Percentiles rank a stretch among this genome's conserved stretches.
Evolutionary conservation across 1,140 invertebrate species (phyloP).

Genomic region (Physella acuta): DNA sequence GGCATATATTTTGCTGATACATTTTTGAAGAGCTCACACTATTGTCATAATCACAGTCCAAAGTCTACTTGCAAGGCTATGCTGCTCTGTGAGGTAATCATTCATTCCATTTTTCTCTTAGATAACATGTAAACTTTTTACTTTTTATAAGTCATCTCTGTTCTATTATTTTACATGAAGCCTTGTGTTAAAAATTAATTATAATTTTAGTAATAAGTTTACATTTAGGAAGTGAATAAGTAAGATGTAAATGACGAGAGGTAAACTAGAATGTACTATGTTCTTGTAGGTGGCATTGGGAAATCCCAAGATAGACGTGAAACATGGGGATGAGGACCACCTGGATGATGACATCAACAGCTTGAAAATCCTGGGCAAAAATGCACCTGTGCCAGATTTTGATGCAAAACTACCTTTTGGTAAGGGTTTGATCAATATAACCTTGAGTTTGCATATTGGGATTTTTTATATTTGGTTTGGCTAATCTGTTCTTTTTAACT

Average conservation of each 20-base stretch:
- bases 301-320: slow-evolving; percentile 36
- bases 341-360: slow-evolving; percentile 47
- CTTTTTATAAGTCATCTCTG: too few species aligned
- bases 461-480: too few species aligned
- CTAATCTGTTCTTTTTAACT: too few species aligned
- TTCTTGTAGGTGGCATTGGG: slow-evolving; percentile 54
- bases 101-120: too few species aligned
- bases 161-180: too few species aligned
- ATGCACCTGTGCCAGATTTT: slow-evolving; percentile 45
- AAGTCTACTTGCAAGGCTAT: slow-evolving; percentile 36
- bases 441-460: too few species aligned
- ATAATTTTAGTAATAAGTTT: too few species aligned
- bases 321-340: slow-evolving; percentile 37
- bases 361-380: slow-evolving; percentile 43
- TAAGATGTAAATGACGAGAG: too few species aligned
- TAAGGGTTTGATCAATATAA: too few species aligned
- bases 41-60: slow-evolving; percentile 43
- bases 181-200: too few species aligned
- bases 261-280: too few species aligned
- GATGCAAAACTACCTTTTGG: slow-evolving; percentile 48
- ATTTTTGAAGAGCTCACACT: slow-evolving; percentile 56
- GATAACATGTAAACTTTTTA: neutral
- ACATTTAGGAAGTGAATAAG: too few species aligned
- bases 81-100: slow-evolving; percentile 56
- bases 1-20: slow-evolving; percentile 61